Evolutionary conservation across 1,140 invertebrate species (phyloP).

Genomic region (Drosophila tristis): DNA sequence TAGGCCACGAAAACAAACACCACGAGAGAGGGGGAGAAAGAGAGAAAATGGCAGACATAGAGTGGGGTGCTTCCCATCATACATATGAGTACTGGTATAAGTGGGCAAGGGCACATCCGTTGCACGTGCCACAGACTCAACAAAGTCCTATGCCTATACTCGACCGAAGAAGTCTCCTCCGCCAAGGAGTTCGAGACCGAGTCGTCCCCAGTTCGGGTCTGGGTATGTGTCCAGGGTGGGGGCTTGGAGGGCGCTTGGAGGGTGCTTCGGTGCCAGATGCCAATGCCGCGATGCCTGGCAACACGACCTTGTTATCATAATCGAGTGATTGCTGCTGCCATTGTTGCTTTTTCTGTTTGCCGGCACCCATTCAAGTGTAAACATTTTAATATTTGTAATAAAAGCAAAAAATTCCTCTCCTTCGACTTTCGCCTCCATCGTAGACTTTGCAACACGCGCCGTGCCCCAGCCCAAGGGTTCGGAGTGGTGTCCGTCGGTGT

Average conservation of each 20-base stretch:
- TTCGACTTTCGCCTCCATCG: slow-evolving; percentile 11
- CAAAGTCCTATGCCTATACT: slow-evolving; percentile 8
- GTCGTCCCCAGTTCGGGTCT: not conserved
- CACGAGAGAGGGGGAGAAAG: slow-evolving; percentile 9
- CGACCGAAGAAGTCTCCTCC: not conserved
- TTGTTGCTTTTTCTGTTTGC: slow-evolving; percentile 52
- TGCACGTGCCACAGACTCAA: slow-evolving; percentile 46
- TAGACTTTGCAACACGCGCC: slow-evolving; percentile 21
- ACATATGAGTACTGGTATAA: slow-evolving; percentile 14
- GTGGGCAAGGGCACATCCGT: slow-evolving; percentile 49
- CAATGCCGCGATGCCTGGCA: slow-evolving; percentile 17
- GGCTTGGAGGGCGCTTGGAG: too few relatives aligned
- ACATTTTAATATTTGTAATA: slow-evolving; percentile 79
- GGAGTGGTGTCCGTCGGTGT: not conserved
- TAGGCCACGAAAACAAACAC: not conserved
- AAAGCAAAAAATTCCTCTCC: slow-evolving; percentile 48
- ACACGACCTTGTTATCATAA: slow-evolving; percentile 62
- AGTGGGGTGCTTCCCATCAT: slow-evolving; percentile 17
- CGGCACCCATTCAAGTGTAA: slow-evolving; percentile 64
- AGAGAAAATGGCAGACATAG: not conserved
- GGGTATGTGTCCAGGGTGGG: too few relatives aligned
- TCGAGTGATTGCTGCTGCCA: slow-evolving; percentile 66
- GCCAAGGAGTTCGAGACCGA: not conserved
- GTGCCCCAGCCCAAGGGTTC: not conserved
- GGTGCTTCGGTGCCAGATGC: not conserved